These are phyloP conservation scores for Calephelis nemesis DNA, from an alignment of 1,140 invertebrate species.

Conservation along the genomic window DNA sequence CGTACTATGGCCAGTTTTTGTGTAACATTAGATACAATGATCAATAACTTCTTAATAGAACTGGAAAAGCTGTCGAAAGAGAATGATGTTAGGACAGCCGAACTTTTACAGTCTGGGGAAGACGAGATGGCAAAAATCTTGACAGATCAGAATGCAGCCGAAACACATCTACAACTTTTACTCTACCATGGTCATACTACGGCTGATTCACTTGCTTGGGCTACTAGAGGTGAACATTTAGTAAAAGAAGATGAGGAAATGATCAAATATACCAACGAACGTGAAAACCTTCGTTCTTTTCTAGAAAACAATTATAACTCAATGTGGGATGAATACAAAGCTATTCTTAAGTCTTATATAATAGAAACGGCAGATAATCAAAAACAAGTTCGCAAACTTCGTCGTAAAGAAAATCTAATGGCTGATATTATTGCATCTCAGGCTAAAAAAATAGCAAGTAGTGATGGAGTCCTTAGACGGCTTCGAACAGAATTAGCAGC, in stretches of 20 bases:
- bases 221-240: slow-evolving; percentile 63
- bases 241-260: slow-evolving; percentile 70
- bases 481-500: slow-evolving; percentile 55
- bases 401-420: slow-evolving; percentile 70
- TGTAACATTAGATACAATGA: slow-evolving; percentile 64
- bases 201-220: slow-evolving; percentile 60
- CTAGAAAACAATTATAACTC: slow-evolving; percentile 61
- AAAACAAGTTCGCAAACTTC: slow-evolving; percentile 61
- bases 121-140: slow-evolving; percentile 45
- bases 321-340: slow-evolving; percentile 68
- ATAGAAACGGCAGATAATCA: slow-evolving; percentile 62
- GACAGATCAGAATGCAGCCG: slow-evolving; percentile 58
- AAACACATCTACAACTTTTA: slow-evolving; percentile 64
- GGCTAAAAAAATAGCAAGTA: slow-evolving; percentile 65
- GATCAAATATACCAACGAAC: slow-evolving; percentile 50
- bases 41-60: slow-evolving; percentile 63
- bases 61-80: slow-evolving; percentile 54
- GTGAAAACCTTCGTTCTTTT: slow-evolving; percentile 61
- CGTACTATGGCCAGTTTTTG: slow-evolving; percentile 66
- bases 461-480: slow-evolving; percentile 54
- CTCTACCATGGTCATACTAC: slow-evolving; percentile 60
- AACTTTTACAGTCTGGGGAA: slow-evolving; percentile 50
- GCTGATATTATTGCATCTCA: slow-evolving; percentile 70
- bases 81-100: slow-evolving; percentile 51
- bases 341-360: slow-evolving; percentile 62